Evolutionary conservation across 2,888 invertebrate species (phyloP).

Genomic region (Archips xylosteana): DNA sequence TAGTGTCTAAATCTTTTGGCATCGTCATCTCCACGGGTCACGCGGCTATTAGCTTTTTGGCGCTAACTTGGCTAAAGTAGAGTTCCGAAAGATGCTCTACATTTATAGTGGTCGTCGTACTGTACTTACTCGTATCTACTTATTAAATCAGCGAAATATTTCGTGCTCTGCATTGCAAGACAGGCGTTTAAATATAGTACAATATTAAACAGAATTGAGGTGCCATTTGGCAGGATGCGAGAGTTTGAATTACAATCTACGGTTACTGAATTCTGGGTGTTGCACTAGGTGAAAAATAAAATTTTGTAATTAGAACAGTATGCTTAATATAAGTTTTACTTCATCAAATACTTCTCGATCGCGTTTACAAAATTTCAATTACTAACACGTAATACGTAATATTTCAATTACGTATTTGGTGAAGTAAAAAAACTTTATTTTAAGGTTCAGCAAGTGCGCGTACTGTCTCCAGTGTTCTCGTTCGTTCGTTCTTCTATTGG

Average conservation of each 20-base stretch:
- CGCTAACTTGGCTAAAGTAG: not conserved
- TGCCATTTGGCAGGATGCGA: constrained; percentile 32
- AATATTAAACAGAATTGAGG: not conserved
- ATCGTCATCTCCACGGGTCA: not conserved
- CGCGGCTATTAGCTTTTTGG: not conserved
- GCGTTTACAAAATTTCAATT: no score
- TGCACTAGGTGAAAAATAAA: constrained; percentile 14
- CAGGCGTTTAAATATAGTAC: not conserved
- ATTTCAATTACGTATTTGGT: no score
- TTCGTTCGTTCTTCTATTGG: no score
- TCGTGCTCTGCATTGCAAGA: constrained; percentile 4
- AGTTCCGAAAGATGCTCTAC: not conserved
- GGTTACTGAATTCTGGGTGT: constrained; percentile 24
- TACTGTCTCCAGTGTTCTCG: not conserved
- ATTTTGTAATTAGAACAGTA: constrained; percentile 11
- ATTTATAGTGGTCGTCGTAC: not conserved
- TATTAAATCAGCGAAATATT: not conserved
- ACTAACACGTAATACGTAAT: no score
- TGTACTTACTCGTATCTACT: not conserved
- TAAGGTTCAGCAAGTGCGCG: not conserved
- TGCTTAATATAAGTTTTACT: no score
- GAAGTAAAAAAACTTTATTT: no score
- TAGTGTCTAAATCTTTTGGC: not conserved
- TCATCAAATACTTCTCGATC: no score
- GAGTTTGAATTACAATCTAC: constrained; percentile 22